Base-by-base conservation (phyloP, 1,140 invertebrate genomes). In the Cyrtorhinus lividipennis region DNA sequence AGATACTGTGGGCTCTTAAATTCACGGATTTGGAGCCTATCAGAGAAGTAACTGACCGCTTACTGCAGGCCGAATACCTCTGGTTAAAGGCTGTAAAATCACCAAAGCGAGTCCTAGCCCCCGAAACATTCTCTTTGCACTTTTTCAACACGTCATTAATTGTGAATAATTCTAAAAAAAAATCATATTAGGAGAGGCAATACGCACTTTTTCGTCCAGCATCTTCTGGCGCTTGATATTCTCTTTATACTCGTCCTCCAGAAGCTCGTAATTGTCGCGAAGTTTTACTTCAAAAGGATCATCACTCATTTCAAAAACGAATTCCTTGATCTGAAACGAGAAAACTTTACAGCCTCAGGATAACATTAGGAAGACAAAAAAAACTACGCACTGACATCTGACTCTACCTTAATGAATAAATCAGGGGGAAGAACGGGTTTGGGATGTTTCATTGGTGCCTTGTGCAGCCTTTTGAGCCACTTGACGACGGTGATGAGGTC, bases 231-330 rank as follows among this genome's bases (percentile, higher is more conserved):
- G 76, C 71, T 96, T 95, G 65, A 94, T 78, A 71, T 89, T 93
- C 71, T 99, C 95, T 69, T 90, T 86, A 68, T 94, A 95, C 74
- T 99, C 96, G 72, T 99, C 95, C 70, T 93, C 92, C 22, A 97
- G 71, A 0, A 98, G 76, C 71, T 97, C 94, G 73, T 94, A 98
- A 73, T 97, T 98, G 69, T 97, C 92, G 1, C 93, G 80, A 1
- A 99, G 76, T 70, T 91, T 92, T 0, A 98, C 92, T 78, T 99
- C 95, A 72, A 99, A 98, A 1, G 94, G 93, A 83, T 99, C 95
- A 73, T 99, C 96, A 66, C 86, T 88, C 72, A 98, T 83, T 77
- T 97, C 91, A 62, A 98, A 83, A 1, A 86, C 71, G 71, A 93
- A 85, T 68, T 87, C 86, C 71, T 87, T 86, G 20, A 89, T 80